phyloP scores from a whole-genome alignment of 2,888 invertebrate species.

The Choristoneura rosaceana region DNA sequence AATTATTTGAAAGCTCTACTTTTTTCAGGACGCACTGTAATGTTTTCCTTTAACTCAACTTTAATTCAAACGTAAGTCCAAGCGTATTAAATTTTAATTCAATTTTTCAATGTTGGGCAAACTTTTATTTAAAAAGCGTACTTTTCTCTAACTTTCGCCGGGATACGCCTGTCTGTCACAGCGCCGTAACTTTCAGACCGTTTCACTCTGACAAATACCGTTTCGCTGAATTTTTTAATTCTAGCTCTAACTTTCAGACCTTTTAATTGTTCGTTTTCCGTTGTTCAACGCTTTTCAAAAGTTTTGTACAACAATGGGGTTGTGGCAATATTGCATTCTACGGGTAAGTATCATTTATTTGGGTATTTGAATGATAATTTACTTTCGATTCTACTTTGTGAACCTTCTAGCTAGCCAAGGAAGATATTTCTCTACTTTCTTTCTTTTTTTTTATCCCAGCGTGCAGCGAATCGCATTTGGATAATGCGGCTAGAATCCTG shows the following conservation, averaged over 20 bases:
- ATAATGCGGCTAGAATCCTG: too few relatives aligned
- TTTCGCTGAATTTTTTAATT: slow-evolving; percentile 28
- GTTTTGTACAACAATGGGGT: neutral
- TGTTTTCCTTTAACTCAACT: neutral
- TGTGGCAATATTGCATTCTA: neutral
- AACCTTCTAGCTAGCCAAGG: too few relatives aligned
- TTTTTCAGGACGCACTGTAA: too few relatives aligned
- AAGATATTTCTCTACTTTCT: too few relatives aligned
- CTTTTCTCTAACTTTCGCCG: slow-evolving; percentile 19
- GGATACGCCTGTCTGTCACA: slow-evolving; percentile 33
- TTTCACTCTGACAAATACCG: slow-evolving; percentile 27
- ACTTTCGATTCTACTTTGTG: too few relatives aligned
- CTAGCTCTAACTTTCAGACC: slow-evolving; percentile 24
- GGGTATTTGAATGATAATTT: too few relatives aligned
- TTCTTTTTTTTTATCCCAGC: too few relatives aligned
- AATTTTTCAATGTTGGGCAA: neutral
- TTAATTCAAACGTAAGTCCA: neutral
- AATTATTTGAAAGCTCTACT: too few relatives aligned
- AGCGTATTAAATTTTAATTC: neutral
- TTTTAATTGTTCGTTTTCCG: slow-evolving; percentile 26
- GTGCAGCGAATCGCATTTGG: too few relatives aligned
- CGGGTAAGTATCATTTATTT: too few relatives aligned
- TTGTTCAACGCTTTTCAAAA: neutral
- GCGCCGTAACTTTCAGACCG: slow-evolving; percentile 30
- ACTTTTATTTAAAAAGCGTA: slow-evolving; percentile 19